phyloP scores from a whole-genome alignment of 2,113 vertebrate species.

The Salvelinus namaycush region DNA sequence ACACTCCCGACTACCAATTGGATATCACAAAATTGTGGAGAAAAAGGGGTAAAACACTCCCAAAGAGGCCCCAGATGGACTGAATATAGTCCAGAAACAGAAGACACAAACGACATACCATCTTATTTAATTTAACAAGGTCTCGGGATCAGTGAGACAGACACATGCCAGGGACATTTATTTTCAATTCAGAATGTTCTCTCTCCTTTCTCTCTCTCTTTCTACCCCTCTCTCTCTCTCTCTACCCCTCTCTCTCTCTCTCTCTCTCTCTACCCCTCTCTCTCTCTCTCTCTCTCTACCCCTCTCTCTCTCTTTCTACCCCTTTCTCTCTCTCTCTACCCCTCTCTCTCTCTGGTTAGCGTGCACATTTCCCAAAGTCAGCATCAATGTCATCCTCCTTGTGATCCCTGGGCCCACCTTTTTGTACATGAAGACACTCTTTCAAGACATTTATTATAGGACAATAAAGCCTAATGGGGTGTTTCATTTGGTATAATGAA shows the following conservation, averaged over 20 bases:
- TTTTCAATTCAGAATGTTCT: constrained; percentile 25
- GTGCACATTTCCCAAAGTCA: constrained; percentile 30
- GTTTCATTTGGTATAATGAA: constrained; percentile 71
- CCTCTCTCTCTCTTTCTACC: no score
- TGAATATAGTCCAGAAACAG: constrained; percentile 31
- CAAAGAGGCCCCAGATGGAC: constrained; percentile 58
- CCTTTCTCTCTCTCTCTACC: neutral
- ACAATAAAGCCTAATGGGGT: constrained; percentile 65
- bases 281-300: no score
- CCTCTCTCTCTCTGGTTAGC: neutral
- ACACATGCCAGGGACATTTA: constrained; percentile 55
- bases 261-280: no score
- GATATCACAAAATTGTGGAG: no score
- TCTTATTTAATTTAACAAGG: constrained; percentile 62
- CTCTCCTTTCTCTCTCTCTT: neutral
- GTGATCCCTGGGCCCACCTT: constrained; percentile 34
- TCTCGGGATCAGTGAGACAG: constrained; percentile 27
- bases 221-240: no score
- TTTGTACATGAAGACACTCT: constrained; percentile 39
- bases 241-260: no score
- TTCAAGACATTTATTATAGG: constrained; percentile 62
- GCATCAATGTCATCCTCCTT: constrained; percentile 28
- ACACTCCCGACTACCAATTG: constrained; percentile 13
- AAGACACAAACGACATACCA: constrained; percentile 53
- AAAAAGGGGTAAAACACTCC: constrained; percentile 12